Percentiles rank a stretch among this genome's conserved stretches.
Evolutionary conservation across 1,140 invertebrate species (phyloP).

Genomic region (Hylyphantes graminicola): DNA sequence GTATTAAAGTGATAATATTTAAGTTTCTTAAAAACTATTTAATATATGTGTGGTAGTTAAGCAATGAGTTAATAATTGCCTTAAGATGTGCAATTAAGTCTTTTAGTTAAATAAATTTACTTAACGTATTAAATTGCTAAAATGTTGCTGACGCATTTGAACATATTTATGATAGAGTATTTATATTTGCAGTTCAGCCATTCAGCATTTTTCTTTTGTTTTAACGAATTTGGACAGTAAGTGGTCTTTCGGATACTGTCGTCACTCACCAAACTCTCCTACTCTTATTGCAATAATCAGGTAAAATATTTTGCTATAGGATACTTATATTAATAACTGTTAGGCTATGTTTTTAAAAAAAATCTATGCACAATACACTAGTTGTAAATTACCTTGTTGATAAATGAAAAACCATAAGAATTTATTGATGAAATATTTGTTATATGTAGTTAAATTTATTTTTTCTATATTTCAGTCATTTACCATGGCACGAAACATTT

Average conservation of each 20-base stretch:
- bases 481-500: slow-evolving; percentile 96
- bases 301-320: not conserved
- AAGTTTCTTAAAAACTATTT: too few relatives aligned
- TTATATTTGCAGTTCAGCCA: slow-evolving; percentile 73
- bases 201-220: slow-evolving; percentile 92
- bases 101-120: slow-evolving; percentile 10
- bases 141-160: not conserved
- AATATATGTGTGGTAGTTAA: too few relatives aligned
- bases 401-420: too few relatives aligned
- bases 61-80: too few relatives aligned
- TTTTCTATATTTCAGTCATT: slow-evolving; percentile 68
- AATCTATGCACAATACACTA: too few relatives aligned
- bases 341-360: too few relatives aligned
- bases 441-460: too few relatives aligned
- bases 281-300: slow-evolving; percentile 62
- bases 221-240: slow-evolving; percentile 92
- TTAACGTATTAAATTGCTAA: not conserved
- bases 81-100: not conserved
- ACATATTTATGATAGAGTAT: not conserved
- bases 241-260: slow-evolving; percentile 95
- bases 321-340: too few relatives aligned
- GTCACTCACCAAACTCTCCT: slow-evolving; percentile 84
- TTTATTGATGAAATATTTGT: too few relatives aligned
- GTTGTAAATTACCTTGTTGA: too few relatives aligned
- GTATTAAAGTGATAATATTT: too few relatives aligned